These are phyloP conservation scores for Turnix velox DNA, from an alignment of 2,113 vertebrate species.

Conservation along the genomic window DNA sequence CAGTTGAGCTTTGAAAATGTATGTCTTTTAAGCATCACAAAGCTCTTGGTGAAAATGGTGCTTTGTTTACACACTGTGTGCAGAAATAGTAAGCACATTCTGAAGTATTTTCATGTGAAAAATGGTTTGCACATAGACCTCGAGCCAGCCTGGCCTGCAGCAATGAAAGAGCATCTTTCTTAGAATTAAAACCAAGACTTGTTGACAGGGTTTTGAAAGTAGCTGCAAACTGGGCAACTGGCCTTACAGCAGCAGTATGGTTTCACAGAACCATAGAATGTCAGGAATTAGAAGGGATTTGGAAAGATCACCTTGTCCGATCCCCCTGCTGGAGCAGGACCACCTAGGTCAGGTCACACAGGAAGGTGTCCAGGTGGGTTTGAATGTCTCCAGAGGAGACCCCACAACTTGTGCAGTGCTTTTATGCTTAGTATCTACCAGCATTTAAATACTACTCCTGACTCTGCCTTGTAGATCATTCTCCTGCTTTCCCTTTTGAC, in stretches of 20 bases:
- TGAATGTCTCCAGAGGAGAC: too few species aligned
- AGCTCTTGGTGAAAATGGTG: not conserved
- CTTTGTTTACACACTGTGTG: not conserved
- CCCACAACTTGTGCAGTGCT: too few species aligned
- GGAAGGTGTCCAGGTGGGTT: too few species aligned
- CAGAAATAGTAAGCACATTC: not conserved
- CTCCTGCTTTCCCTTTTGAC: not conserved
- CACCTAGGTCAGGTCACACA: too few species aligned
- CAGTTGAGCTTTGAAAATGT: not conserved
- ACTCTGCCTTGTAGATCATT: not conserved
- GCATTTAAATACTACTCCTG: rapidly evolving
- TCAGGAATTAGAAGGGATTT: too few species aligned
- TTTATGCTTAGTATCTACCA: not conserved
- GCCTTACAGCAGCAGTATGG: not conserved
- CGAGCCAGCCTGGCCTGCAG: not conserved
- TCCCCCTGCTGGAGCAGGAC: too few species aligned
- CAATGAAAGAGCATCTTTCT: not conserved
- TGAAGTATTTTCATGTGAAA: not conserved
- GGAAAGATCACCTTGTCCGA: too few species aligned
- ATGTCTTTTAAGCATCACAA: not conserved
- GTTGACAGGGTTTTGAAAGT: not conserved
- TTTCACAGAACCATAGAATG: too few species aligned
- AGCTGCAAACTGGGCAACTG: not conserved
- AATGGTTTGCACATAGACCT: not conserved
- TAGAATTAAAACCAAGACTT: not conserved